Conservation (phyloP, 2,797 vertebrate species). For the Iguana delicatissima region DNA sequence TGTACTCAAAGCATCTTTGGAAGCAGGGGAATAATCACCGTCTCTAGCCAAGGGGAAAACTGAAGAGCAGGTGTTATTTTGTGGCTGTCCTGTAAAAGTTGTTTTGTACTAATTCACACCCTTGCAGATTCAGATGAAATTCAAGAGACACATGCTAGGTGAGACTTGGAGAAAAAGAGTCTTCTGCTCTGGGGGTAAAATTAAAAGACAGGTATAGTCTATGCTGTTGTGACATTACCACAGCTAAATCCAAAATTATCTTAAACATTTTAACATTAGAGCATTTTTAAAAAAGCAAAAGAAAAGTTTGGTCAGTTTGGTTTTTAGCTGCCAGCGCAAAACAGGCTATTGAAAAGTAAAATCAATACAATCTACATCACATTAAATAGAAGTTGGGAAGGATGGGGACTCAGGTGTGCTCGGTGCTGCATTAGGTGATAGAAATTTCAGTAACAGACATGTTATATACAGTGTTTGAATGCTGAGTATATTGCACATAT, state of each 20-base stretch:
- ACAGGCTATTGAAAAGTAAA: neutral
- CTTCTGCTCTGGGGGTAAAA: neutral
- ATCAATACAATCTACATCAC: neutral
- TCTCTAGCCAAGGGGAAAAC: too few species aligned
- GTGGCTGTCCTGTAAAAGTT: too few species aligned
- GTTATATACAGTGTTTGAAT: neutral
- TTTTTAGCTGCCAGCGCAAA: neutral
- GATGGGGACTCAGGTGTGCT: neutral
- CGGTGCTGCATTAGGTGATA: neutral
- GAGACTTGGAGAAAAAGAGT: too few species aligned
- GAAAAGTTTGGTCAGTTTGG: neutral
- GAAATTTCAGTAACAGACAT: neutral
- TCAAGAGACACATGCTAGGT: too few species aligned
- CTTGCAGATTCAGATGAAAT: too few species aligned
- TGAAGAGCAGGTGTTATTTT: too few species aligned
- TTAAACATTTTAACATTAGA: neutral
- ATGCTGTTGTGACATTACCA: neutral
- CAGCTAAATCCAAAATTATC: neutral
- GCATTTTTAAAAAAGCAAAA: neutral
- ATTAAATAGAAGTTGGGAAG: neutral
- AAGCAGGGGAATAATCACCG: neutral
- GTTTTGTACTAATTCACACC: too few species aligned
- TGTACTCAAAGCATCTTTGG: neutral
- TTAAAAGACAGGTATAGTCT: neutral
- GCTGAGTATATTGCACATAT: neutral